Evolutionary conservation across 1,140 invertebrate species (phyloP).

Genomic region (Ostrea denselamellosa): DNA sequence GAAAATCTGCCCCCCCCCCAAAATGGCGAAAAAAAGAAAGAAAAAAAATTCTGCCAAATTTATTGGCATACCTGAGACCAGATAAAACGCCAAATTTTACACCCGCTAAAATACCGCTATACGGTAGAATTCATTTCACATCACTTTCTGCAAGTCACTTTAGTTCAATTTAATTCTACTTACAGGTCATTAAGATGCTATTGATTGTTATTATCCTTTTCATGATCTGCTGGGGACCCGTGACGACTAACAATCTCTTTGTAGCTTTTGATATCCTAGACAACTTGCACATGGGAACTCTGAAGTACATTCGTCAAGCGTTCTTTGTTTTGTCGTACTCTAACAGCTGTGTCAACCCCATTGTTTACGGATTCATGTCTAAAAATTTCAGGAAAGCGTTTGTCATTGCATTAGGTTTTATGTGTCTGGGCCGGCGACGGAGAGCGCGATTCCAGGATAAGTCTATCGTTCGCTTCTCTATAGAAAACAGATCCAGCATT

Average conservation of each 20-base stretch:
- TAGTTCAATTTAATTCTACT: neutral
- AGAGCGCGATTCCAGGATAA: neutral
- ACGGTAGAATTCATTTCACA: too few relatives aligned
- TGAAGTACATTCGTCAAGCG: conserved; percentile 83
- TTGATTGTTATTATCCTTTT: conserved; percentile 80
- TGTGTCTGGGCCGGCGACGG: conserved; percentile 58
- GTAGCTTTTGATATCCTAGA: conserved; percentile 82
- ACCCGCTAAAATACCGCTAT: too few relatives aligned
- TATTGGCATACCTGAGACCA: too few relatives aligned
- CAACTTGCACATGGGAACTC: conserved; percentile 79
- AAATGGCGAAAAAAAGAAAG: too few relatives aligned
- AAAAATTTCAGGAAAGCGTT: conserved; percentile 87
- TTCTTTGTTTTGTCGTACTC: conserved; percentile 83
- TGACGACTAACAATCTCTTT: conserved; percentile 74
- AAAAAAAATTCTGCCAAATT: too few relatives aligned
- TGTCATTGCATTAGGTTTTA: conserved; percentile 75
- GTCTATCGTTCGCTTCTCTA: neutral
- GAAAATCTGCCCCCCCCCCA: too few relatives aligned
- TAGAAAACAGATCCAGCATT: neutral
- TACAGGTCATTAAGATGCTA: conserved; percentile 81
- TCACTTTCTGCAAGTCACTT: neutral
- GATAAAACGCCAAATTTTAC: too few relatives aligned
- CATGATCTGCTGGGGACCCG: conserved; percentile 81
- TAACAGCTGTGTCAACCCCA: conserved; percentile 87
- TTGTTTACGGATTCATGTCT: conserved; percentile 90